Conservation (phyloP, 2,888 invertebrate species). For the Carabus problematicus region DNA sequence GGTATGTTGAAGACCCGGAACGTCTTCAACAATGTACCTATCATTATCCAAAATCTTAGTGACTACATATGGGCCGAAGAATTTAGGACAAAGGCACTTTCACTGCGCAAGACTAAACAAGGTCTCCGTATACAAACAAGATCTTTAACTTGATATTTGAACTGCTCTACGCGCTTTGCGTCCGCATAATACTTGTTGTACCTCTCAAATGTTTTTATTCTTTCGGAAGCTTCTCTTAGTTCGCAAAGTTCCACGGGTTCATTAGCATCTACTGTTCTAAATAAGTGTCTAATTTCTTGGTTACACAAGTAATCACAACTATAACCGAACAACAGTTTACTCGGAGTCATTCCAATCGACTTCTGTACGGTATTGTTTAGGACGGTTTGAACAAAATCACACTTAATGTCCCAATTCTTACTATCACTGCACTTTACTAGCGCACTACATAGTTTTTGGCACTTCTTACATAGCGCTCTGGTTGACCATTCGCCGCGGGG, state of each 20-base stretch:
- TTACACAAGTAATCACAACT: too few species aligned
- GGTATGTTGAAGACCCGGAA: too few species aligned
- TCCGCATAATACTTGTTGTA: not conserved
- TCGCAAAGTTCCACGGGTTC: not conserved
- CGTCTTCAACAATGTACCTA: too few species aligned
- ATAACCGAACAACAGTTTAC: too few species aligned
- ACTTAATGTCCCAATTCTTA: too few species aligned
- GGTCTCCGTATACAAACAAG: not conserved
- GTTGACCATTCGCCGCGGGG: not conserved
- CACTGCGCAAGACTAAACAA: not conserved
- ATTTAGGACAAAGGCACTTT: not conserved
- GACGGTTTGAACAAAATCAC: not conserved
- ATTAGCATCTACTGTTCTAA: too few species aligned
- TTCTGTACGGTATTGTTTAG: not conserved
- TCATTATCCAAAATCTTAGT: too few species aligned
- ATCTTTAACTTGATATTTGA: not conserved
- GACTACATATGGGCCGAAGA: not conserved
- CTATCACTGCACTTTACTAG: too few species aligned
- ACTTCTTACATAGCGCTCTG: too few species aligned
- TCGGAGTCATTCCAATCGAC: not conserved
- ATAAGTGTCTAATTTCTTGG: too few species aligned
- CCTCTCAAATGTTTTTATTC: not conserved
- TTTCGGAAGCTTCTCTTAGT: not conserved
- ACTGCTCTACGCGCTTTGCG: not conserved
- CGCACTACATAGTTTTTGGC: too few species aligned